Evolutionary conservation across 1,140 invertebrate species (phyloP), one percentile per base, ranked within the genome.

Genomic region (Procambarus virginalis): DNA sequence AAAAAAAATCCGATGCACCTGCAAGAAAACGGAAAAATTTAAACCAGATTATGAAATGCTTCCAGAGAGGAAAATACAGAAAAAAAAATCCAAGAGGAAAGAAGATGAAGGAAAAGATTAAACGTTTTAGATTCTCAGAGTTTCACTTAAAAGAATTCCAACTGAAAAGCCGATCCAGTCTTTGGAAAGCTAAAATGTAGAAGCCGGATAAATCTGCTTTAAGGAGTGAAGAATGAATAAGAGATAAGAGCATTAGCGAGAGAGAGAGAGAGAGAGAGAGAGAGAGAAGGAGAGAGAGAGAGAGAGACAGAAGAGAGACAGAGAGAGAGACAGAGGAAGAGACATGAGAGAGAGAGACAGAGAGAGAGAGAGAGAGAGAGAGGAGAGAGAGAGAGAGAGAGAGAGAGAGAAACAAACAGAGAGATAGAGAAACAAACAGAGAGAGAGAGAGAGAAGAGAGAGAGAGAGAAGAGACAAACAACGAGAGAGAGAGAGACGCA

Each of bases 311-410:
- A 79, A 77, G 75, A 14, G 46, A 49, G n/a, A 78, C 6, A 49
- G 45, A 51, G 46, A 77, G 75, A 22, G 6, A 51, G 76, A 51
- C 48, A 79, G 77, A 51, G 77, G 20, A 49, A 55, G 78, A 55
- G 78, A 55, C 49, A 55, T n/a, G 49, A 55, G 78, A 55, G 78
- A 55, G 49, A 58, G 20, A 55, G 49, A 80, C 51, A 80, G 78
- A 78, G 77, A 78, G 77, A 78, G 77, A 48, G 77, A 78, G 46
- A 49, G 46, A 17, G 77, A 78, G 77, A 78, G 77, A 78, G 77
- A 64, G 12, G 48, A 76, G 77, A 79, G 77, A 51, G 10, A 46
- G 75, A 76, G 75, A 76, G 75, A 48, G 46, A 76, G 46, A 45
- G 75, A 76, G 75, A 76, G 75, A 76, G 75, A 76, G 75, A 76